A percentile compares a stretch with the other conserved stretches of the same genome.
phyloP scores from a whole-genome alignment of 1,140 invertebrate genomes.

The Macrobrachium nipponense region DNA sequence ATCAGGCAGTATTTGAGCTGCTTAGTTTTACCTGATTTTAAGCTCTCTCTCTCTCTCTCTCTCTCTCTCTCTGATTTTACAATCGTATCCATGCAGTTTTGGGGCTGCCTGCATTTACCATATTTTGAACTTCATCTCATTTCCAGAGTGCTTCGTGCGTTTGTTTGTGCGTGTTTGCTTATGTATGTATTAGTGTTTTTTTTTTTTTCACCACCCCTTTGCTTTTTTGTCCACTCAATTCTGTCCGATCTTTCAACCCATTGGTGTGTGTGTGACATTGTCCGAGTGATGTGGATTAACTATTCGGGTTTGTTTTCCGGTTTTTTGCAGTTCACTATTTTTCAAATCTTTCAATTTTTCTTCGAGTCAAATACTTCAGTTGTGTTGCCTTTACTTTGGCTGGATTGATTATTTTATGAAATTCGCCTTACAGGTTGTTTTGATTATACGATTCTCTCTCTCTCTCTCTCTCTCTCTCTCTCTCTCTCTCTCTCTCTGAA shows the following conservation, averaged over 20 bases:
- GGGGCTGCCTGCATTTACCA: background rate
- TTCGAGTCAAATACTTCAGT: no score
- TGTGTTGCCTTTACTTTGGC: background rate
- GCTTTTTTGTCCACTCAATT: no score
- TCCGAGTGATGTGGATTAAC: background rate
- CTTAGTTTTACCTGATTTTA: no score
- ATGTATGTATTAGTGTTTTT: background rate
- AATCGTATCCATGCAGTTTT: no score
- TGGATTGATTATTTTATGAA: no score
- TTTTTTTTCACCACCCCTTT: no score
- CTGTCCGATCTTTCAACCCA: no score
- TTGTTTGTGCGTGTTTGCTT: no score
- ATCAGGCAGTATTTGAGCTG: no score
- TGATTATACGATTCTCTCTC: background rate
- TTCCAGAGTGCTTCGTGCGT: background rate
- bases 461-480: constrained; percentile 17
- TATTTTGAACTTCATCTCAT: background rate
- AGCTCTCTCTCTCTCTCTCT: background rate
- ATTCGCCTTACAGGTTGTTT: no score
- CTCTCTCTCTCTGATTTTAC: background rate
- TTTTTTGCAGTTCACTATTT: background rate
- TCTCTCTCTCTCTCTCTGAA: constrained; percentile 11
- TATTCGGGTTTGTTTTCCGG: background rate
- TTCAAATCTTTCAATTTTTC: background rate
- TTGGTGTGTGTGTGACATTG: no score